phyloP scores from a whole-genome alignment of 2,113 vertebrate species.

The Cyphomyrus plagiostoma region DNA sequence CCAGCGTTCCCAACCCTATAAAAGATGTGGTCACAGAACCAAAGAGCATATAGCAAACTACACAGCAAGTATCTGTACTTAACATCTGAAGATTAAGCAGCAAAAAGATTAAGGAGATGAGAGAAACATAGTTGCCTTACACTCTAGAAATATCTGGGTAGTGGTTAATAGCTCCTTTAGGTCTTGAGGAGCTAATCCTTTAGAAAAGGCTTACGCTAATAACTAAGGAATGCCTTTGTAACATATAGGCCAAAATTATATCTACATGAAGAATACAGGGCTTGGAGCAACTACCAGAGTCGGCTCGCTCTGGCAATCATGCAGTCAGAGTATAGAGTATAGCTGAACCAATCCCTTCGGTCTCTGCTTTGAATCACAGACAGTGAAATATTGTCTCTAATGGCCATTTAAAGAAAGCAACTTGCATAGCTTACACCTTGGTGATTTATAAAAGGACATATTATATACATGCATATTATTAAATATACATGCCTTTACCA shows the following conservation, averaged over 20 bases:
- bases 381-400: neutral
- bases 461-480: neutral
- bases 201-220: neutral
- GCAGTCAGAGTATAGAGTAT: neutral
- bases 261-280: conserved; percentile 4
- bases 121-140: neutral
- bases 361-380: neutral
- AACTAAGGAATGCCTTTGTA: conserved; percentile 5
- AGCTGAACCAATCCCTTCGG: neutral
- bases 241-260: neutral
- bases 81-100: neutral
- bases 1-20: neutral
- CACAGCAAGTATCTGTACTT: neutral
- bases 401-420: neutral
- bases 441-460: neutral
- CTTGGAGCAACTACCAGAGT: neutral
- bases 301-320: neutral
- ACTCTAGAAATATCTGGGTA: neutral
- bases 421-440: neutral
- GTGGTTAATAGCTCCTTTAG: neutral
- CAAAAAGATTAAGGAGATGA: neutral
- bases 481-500: neutral
- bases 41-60: neutral
- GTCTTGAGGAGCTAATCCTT: neutral
- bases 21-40: neutral